Conservation (phyloP, 2,888 invertebrate genomes). For the Pyrocoelia pectoralis region DNA sequence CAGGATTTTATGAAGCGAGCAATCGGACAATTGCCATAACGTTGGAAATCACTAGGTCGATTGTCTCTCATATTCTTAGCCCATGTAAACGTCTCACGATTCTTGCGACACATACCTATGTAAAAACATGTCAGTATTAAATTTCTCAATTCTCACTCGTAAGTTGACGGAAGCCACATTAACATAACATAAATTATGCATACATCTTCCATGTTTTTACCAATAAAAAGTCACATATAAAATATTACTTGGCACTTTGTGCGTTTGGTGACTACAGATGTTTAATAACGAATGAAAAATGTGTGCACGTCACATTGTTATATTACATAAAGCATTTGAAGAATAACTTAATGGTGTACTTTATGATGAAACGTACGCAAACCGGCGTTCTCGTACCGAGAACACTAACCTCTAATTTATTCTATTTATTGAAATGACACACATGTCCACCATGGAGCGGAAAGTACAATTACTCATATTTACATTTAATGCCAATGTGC, state of each 20-base stretch:
- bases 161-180: background rate
- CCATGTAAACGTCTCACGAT: no score
- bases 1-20: no score
- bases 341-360: background rate
- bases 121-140: no score
- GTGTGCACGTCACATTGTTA: background rate
- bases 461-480: no score
- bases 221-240: background rate
- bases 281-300: slow-evolving; percentile 1
- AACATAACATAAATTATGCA: background rate
- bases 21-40: no score
- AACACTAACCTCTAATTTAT: background rate
- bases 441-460: no score
- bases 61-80: no score
- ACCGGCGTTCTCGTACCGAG: background rate
- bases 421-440: background rate
- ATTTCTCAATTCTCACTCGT: background rate
- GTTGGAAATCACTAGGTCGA: no score
- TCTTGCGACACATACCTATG: no score
- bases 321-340: background rate
- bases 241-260: background rate
- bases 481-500: no score
- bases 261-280: background rate
- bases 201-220: background rate
- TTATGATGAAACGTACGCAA: background rate